Percentiles rank a stretch among this genome's conserved stretches.
Conservation (phyloP, 2,113 vertebrate species). For the Procavia capensis region DNA sequence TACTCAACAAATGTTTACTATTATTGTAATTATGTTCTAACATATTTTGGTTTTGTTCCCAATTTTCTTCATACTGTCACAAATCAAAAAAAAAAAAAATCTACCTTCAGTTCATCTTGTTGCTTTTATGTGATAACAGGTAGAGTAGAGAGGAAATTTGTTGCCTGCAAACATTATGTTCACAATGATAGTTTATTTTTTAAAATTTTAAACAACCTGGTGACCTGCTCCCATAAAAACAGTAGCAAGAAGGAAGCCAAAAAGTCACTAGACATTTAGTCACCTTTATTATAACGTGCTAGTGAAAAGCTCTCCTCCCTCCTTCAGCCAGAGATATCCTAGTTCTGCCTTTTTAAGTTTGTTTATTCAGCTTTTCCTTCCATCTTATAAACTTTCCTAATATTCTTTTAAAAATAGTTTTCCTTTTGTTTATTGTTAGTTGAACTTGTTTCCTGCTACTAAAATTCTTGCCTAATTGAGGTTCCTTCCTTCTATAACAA, state of each 20-base stretch:
- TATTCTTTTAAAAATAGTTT: slow-evolving; percentile 5
- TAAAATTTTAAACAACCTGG: slow-evolving; percentile 49
- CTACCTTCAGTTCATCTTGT: background rate
- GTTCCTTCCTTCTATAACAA: background rate
- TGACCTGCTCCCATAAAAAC: no score
- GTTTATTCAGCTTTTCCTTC: slow-evolving; percentile 54
- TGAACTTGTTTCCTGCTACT: slow-evolving; percentile 31
- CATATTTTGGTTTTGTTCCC: background rate
- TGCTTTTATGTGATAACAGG: slow-evolving; percentile 14
- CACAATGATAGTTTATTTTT: background rate
- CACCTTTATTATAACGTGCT: background rate
- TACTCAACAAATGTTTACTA: background rate
- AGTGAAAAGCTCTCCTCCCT: background rate
- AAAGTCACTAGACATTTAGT: background rate
- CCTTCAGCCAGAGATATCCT: background rate
- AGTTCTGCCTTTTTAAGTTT: slow-evolving; percentile 1
- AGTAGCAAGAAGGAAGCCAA: slow-evolving; percentile 1
- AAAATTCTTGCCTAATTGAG: background rate
- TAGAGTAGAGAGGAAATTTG: background rate
- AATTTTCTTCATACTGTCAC: background rate
- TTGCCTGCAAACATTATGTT: background rate
- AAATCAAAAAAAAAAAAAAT: background rate
- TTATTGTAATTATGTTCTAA: slow-evolving; percentile 43
- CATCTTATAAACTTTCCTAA: background rate
- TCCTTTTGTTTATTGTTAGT: slow-evolving; percentile 23